Conservation (phyloP, 2,113 vertebrate genomes). For the Parotia lawesii region DNA sequence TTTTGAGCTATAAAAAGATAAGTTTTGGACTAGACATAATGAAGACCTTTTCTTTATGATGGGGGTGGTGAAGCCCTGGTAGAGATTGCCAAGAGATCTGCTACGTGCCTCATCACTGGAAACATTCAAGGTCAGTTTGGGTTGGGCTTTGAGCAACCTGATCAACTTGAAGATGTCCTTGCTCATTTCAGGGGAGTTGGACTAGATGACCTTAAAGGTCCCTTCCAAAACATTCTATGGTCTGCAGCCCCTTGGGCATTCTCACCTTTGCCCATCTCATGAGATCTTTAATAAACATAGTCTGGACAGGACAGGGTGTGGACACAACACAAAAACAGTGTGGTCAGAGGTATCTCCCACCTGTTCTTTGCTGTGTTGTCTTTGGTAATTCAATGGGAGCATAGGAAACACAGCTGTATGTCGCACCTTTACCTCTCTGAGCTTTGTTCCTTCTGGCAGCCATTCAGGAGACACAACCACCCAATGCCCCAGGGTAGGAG, state of each 20-base stretch:
- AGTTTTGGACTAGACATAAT: not conserved
- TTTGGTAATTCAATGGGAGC: not conserved
- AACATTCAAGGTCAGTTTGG: not conserved
- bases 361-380: not conserved
- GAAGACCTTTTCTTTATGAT: not conserved
- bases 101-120: too few relatives aligned
- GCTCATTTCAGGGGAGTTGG: fast-evolving
- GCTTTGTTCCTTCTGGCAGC: not conserved
- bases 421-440: not conserved
- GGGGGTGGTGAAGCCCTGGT: fast-evolving
- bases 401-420: fast-evolving
- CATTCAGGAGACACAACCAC: not conserved
- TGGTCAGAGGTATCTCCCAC: not conserved
- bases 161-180: too few relatives aligned
- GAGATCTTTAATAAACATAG: not conserved
- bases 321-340: not conserved
- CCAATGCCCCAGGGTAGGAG: fast-evolving
- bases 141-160: not conserved
- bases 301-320: not conserved
- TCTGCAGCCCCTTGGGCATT: not conserved
- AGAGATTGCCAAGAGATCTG: too few relatives aligned
- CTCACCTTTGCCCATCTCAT: not conserved
- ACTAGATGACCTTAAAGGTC: not conserved
- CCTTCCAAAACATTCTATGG: not conserved
- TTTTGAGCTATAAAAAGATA: not conserved